Conservation (phyloP, 2,797 vertebrate species). For the Sphenodon punctatus region DNA sequence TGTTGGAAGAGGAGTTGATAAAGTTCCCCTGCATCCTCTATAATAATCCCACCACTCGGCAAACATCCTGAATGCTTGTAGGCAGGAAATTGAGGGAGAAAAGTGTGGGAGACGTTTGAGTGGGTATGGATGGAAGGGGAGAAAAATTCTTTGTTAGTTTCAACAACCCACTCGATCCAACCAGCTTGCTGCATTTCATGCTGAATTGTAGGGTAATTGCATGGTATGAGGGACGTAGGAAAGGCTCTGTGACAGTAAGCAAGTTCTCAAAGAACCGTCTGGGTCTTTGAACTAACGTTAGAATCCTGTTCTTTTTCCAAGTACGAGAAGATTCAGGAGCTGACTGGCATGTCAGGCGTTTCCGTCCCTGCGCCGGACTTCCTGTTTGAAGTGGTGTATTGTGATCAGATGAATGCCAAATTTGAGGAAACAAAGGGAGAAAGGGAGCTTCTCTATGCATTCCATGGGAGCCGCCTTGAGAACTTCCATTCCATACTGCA, state of each 20-base stretch:
- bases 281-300: conserved; percentile 7
- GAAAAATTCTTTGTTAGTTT: not conserved
- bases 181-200: not conserved
- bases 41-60: not conserved
- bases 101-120: not conserved
- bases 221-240: not conserved
- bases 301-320: conserved; percentile 63
- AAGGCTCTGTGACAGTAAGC: not conserved
- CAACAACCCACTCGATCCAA: rapidly evolving
- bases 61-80: not conserved
- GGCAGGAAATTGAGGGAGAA: not conserved
- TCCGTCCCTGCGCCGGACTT: conserved; percentile 88
- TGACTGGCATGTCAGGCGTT: conserved; percentile 81
- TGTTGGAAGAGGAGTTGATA: not conserved
- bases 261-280: not conserved
- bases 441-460: conserved; percentile 91
- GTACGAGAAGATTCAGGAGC: conserved; percentile 87
- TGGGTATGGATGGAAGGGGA: rapidly evolving
- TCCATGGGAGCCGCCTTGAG: conserved; percentile 95
- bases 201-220: not conserved
- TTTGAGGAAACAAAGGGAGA: conserved; percentile 89
- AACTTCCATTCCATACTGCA: conserved; percentile 98
- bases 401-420: conserved; percentile 85
- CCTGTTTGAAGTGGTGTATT: conserved; percentile 93
- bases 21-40: too few relatives aligned